These are phyloP conservation scores for Colaptes auratus DNA, from an alignment of 2,113 vertebrate species.

Conservation along the genomic window DNA sequence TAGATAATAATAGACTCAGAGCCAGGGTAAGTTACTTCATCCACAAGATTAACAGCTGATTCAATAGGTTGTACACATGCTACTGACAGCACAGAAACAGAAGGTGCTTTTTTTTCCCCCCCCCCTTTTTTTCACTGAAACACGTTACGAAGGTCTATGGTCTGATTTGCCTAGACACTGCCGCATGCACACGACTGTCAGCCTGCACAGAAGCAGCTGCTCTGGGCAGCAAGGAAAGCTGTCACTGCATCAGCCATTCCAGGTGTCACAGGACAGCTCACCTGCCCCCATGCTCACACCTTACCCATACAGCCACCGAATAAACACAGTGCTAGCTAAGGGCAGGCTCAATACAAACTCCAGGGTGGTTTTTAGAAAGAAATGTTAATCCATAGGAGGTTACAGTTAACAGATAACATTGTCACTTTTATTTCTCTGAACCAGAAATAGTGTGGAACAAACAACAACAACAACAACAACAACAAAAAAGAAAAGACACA, in stretches of 20 bases:
- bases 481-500: background rate
- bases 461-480: background rate
- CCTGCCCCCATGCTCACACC: background rate
- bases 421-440: slow-evolving; percentile 54
- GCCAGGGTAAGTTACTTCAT: slow-evolving; percentile 15
- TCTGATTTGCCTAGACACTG: background rate
- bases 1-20: background rate
- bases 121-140: background rate
- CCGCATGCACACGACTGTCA: slow-evolving; percentile 28
- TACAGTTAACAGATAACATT: slow-evolving; percentile 48
- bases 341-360: background rate
- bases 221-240: background rate
- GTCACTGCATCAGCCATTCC: slow-evolving; percentile 28
- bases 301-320: slow-evolving; percentile 1
- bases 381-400: slow-evolving; percentile 26
- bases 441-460: slow-evolving; percentile 28
- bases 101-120: background rate
- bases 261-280: slow-evolving; percentile 30
- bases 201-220: slow-evolving; percentile 6
- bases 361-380: background rate
- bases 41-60: slow-evolving; percentile 47
- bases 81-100: slow-evolving; percentile 60
- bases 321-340: background rate
- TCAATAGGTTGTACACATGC: slow-evolving; percentile 46
- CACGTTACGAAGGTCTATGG: background rate